These are phyloP conservation scores for Hydrochoerus hydrochaeris DNA, from an alignment of 2,113 vertebrate species.

Conservation along the genomic window DNA sequence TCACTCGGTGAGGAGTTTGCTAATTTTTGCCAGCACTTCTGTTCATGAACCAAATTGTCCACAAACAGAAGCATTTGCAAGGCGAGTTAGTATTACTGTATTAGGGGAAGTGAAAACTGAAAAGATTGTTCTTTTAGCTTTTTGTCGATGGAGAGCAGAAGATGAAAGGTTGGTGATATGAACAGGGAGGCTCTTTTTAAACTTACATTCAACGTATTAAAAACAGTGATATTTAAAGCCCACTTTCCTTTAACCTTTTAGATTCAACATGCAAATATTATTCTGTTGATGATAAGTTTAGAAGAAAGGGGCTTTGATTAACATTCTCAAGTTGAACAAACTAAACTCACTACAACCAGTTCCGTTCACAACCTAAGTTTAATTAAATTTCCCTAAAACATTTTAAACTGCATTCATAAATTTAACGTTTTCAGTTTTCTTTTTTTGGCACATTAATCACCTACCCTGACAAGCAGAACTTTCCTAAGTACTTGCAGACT, in stretches of 20 bases:
- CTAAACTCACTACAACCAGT: slow-evolving; percentile 50
- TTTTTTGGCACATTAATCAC: slow-evolving; percentile 58
- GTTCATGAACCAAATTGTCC: background rate
- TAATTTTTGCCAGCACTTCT: background rate
- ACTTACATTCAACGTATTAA: background rate
- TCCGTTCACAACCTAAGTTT: slow-evolving; percentile 62
- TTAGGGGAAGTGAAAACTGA: background rate
- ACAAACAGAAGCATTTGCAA: background rate
- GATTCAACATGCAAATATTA: slow-evolving; percentile 29
- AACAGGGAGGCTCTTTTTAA: background rate
- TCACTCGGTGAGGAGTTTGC: background rate
- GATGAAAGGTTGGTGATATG: background rate
- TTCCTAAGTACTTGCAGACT: slow-evolving; percentile 56
- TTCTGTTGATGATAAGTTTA: slow-evolving; percentile 30
- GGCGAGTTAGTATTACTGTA: background rate
- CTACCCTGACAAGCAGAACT: slow-evolving; percentile 56
- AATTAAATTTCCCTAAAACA: slow-evolving; percentile 67
- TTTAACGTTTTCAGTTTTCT: slow-evolving; percentile 62
- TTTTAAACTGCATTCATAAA: slow-evolving; percentile 62
- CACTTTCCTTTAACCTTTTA: slow-evolving; percentile 36
- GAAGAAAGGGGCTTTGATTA: slow-evolving; percentile 20
- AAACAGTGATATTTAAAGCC: background rate
- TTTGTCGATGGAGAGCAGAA: background rate
- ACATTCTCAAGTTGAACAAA: slow-evolving; percentile 55
- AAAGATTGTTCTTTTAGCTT: background rate